Base-by-base conservation (phyloP, 2,888 invertebrate species). In the Cyaniris semiargus region DNA sequence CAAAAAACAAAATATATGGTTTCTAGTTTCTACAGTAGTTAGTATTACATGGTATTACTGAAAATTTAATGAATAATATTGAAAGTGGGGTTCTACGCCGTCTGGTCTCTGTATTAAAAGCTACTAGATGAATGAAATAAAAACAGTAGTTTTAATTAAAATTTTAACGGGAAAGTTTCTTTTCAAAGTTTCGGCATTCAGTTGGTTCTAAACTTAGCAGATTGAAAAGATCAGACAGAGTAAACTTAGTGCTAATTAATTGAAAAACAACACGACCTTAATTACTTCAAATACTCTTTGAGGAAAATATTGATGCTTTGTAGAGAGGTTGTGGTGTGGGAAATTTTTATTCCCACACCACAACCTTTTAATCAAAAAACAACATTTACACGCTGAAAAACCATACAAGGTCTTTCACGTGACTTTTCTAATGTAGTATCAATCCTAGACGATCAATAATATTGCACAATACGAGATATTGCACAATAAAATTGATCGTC, bases 141-240 rank as follows among this genome's bases (percentile, higher is more conserved):
- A 60, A 23, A 60, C 60, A 23, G 21, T 66, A 66, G 5, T 31
- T 66, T 66, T 66, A 66, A 27, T 66, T 15, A 31, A 66, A 66
- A 66, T 31, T 27, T 66, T 66, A 66, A 66, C 18, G 27, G 15
- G 23, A 66, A 66, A 8, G 66, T 66, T 23, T 66, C 66, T 31
- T 66, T 66, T 66, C 27, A 66, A 60, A 66, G 66, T 66, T 66
- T 66, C 18, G 15, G 18, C 5, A 66, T 66, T 66, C 66, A 66
- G 66, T 66, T 31, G 66, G 27, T 31, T 27, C 66, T 31, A 6
- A 27, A 18, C 27, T 18, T 66, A 66, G 66, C 27, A 27, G 66
- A 66, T 66, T 66, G 27, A 66, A 66, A 27, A 31, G 27, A 66
- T 27, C 66, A 66, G 58, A 23, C 60, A 60, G 66, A 31, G 27